Conservation (phyloP, 1,140 invertebrate species). For the Pseudobourletiella spinata region DNA sequence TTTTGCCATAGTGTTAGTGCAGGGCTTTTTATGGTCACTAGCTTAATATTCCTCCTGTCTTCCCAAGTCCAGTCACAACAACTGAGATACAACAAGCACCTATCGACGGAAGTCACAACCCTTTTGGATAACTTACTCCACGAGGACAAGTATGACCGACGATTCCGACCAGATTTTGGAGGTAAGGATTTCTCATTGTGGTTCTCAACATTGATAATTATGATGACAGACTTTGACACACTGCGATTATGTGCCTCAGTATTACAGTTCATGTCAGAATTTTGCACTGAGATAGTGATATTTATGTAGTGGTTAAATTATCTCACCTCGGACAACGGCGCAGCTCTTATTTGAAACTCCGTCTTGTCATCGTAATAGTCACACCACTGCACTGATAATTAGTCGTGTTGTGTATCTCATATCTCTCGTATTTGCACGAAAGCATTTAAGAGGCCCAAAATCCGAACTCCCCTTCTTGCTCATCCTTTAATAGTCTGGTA, state of each 20-base stretch:
- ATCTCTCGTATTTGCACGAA: too few relatives aligned
- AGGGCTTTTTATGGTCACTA: neutral
- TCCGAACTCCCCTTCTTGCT: too few relatives aligned
- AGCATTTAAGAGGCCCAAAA: too few relatives aligned
- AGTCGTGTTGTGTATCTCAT: too few relatives aligned
- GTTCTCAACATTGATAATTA: neutral
- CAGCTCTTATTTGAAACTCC: too few relatives aligned
- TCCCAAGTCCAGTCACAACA: slow-evolving; percentile 2
- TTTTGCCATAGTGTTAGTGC: neutral
- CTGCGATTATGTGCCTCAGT: neutral
- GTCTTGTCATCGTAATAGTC: too few relatives aligned
- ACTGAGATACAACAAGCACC: slow-evolving; percentile 29
- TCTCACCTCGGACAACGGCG: too few relatives aligned
- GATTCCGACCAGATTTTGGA: slow-evolving; percentile 46
- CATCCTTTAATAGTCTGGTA: too few relatives aligned
- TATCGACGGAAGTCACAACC: slow-evolving; percentile 43
- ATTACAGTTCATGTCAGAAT: neutral
- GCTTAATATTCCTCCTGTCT: neutral
- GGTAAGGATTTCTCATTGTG: slow-evolving; percentile 38
- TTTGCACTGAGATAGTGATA: neutral
- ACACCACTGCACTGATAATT: too few relatives aligned
- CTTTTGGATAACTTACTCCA: slow-evolving; percentile 46
- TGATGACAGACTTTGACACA: neutral
- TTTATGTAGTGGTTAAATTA: too few relatives aligned
- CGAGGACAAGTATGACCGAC: slow-evolving; percentile 46